Evolutionary conservation across 2,888 invertebrate genomes (phyloP), one percentile per base, ranked within the genome.

Genomic region (Atrina japonica): DNA sequence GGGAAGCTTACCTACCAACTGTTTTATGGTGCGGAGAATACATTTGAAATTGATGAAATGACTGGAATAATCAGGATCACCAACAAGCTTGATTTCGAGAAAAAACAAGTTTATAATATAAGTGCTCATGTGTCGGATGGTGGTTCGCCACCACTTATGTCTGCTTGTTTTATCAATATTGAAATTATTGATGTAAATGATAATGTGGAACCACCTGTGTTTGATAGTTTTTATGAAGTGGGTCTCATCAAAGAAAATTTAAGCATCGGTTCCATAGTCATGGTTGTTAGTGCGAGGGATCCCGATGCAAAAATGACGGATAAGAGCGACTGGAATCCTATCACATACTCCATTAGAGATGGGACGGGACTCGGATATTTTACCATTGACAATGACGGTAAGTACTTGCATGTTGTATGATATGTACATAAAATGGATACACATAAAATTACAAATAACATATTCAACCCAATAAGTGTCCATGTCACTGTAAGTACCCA

Each of bases 321-420:
- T 91, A 49, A 18, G 11, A 29, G 45, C 27, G 23, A 30, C 25
- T 11, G 56, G 45, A 95, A 95, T 64, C 94, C 94, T 80, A 93
- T 98, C 70, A 93, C 94, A 66, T 98, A 97, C 92, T 95, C 95
- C 84, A 94, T 97, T 81, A 92, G 95, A 47, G 96, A 95, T 60
- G 98, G 98, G 55, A 94, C 95, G 87, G 98, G 98, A 45, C 93
- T 97, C 86, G 97, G 98, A 29, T 93, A 95, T 81, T 99, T 99
- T 93, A 93, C 95, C 82, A 95, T 99, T 76, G 97, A 97, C 89
- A 94, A 94, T 86, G 93, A 95, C 92, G 97, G 97, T 96, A 90
- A 92, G 93, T 35, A 35, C 35, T n/a, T n/a, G n/a, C n/a, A n/a
- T n/a, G n/a, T n/a, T n/a, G n/a, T n/a, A n/a, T n/a, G n/a, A n/a